Conservation (phyloP, 1,140 invertebrate species). For the Andrena cerasifolii region DNA sequence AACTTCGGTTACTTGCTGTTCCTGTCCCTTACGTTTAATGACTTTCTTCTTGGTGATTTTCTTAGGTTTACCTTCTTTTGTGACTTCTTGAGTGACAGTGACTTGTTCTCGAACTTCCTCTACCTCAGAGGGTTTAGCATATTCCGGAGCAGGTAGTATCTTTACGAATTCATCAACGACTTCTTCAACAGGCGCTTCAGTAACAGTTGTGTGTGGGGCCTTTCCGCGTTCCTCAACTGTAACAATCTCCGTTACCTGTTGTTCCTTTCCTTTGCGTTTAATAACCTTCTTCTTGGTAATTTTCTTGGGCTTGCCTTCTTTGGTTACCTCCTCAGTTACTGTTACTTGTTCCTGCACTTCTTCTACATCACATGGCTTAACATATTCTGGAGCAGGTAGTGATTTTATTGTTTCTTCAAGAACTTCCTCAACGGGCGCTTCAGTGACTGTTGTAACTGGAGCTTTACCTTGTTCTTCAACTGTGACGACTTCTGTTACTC, state of each 20-base stretch:
- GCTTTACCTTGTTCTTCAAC: constrained; percentile 71
- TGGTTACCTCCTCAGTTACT: constrained; percentile 71
- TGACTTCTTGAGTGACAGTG: constrained; percentile 70
- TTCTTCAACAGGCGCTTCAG: constrained; percentile 71
- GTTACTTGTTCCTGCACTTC: constrained; percentile 76
- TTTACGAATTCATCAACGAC: constrained; percentile 26
- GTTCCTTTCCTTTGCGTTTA: constrained; percentile 53
- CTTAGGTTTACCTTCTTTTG: constrained; percentile 75
- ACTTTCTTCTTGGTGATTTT: constrained; percentile 34
- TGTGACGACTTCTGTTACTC: constrained; percentile 71
- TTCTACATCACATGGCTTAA: constrained; percentile 52
- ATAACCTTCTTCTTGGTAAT: constrained; percentile 53
- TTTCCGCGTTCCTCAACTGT: constrained; percentile 58
- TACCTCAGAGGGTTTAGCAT: constrained; percentile 54
- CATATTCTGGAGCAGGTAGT: constrained; percentile 31
- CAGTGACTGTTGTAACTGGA: constrained; percentile 65
- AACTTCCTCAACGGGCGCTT: constrained; percentile 41
- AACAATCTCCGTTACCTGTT: constrained; percentile 53
- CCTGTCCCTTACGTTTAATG: constrained; percentile 44
- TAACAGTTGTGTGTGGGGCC: constrained; percentile 24
- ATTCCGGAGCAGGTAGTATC: constrained; percentile 53
- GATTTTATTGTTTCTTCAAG: constrained; percentile 21
- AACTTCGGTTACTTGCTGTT: constrained; percentile 71
- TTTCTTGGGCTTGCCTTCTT: constrained; percentile 77
- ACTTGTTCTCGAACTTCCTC: constrained; percentile 75